These are phyloP conservation scores for Formica aserva DNA, from an alignment of 2,888 invertebrate genomes.

Conservation along the genomic window DNA sequence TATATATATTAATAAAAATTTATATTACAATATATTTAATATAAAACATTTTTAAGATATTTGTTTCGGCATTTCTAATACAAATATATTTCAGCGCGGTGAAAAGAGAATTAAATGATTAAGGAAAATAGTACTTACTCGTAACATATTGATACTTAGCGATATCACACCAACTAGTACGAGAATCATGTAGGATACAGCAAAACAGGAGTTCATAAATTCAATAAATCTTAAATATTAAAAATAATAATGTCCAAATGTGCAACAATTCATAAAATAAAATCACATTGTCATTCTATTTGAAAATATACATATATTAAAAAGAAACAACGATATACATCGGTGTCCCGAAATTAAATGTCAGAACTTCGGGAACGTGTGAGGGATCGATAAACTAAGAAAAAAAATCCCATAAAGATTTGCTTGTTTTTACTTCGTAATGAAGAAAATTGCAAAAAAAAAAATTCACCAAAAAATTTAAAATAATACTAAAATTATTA, in stretches of 20 bases:
- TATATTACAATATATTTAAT: background rate
- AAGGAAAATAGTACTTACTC: conserved; percentile 28
- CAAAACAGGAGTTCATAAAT: background rate
- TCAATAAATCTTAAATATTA: conserved; percentile 31
- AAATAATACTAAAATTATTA: too few relatives aligned
- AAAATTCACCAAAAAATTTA: too few relatives aligned
- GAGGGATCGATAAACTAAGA: too few relatives aligned
- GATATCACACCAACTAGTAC: conserved; percentile 20
- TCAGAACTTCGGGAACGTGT: too few relatives aligned
- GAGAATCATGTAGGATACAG: conserved; percentile 18
- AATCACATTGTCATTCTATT: background rate
- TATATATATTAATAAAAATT: background rate
- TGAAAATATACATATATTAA: background rate
- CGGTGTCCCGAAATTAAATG: too few relatives aligned
- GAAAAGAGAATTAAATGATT: background rate
- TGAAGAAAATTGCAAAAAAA: too few relatives aligned
- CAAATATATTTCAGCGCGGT: background rate
- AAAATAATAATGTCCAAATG: background rate
- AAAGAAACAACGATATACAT: too few relatives aligned
- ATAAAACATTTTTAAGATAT: background rate
- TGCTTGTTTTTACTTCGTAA: too few relatives aligned
- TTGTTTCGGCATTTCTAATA: background rate
- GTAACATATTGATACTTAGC: conserved; percentile 37
- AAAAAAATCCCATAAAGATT: too few relatives aligned
- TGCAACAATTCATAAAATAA: background rate